phyloP scores from a whole-genome alignment of 2,113 vertebrate species.

The Lepisosteus osseus region DNA sequence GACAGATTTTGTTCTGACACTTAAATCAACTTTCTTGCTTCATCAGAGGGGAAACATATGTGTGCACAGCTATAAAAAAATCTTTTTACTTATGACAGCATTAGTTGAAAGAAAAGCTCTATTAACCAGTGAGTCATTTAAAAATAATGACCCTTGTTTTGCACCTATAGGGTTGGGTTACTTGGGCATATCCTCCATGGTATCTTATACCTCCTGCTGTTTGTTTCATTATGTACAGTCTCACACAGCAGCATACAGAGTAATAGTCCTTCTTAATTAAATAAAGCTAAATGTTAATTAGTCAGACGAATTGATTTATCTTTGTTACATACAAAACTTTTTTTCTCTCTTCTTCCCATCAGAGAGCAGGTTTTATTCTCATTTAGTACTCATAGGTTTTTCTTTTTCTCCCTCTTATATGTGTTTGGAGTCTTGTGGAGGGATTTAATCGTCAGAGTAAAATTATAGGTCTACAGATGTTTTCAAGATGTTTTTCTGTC shows the following conservation, averaged over 20 bases:
- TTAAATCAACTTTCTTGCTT: no score
- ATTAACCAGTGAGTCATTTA: conserved; percentile 69
- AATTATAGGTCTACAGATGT: conserved; percentile 99
- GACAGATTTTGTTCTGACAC: no score
- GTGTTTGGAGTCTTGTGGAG: conserved; percentile 75
- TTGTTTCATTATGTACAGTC: conserved; percentile 79
- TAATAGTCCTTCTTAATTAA: conserved; percentile 83
- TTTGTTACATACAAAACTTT: conserved; percentile 60
- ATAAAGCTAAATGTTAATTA: conserved; percentile 83
- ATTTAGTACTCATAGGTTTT: conserved; percentile 60
- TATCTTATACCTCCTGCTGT: conserved; percentile 76
- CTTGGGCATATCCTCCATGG: conserved; percentile 72
- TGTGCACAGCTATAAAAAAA: no score
- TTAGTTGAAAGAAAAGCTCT: conserved; percentile 64
- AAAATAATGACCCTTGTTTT: conserved; percentile 75
- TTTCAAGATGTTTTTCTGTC: conserved; percentile 99
- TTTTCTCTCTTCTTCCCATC: conserved; percentile 45
- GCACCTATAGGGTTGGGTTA: conserved; percentile 69
- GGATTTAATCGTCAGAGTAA: conserved; percentile 89
- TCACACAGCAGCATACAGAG: conserved; percentile 75
- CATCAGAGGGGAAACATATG: no score
- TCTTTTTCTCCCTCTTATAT: conserved; percentile 48
- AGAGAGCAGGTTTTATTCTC: conserved; percentile 69
- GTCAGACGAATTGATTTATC: conserved; percentile 77
- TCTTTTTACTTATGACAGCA: conserved; percentile 69